Evolutionary conservation across 2,113 vertebrate genomes (phyloP), one percentile per base, ranked within the genome.

Genomic region (Plotosus lineatus): DNA sequence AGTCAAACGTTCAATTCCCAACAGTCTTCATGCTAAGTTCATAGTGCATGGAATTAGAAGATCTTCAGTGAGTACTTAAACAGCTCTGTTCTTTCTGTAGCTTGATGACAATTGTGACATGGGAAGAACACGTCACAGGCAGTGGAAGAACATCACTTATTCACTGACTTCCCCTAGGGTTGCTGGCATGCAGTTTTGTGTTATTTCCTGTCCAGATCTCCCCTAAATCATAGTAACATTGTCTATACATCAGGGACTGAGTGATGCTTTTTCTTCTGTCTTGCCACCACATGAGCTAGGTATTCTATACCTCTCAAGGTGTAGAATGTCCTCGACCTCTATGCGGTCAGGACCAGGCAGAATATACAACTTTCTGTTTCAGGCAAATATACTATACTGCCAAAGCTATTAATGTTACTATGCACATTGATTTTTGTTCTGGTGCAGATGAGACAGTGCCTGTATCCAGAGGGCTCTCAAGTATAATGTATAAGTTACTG

Each of bases 141-240:
- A 3, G 46, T 46, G 66, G 12, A 68, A 44, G 9, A 68, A 68
- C 14, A 68, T 2, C 4, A 11, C 23, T 5, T 68, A 68, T 68
- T 68, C 65, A 68, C 3, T 61, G 19, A 65, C 19, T 12, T 68
- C 11, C 23, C 4, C 11, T 2, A 42, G 38, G 0, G 4, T 21
- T 26, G 21, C 38, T 68, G 38, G 38, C 21, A 68, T 42, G 65
- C 38, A 68, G 38, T 14, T 23, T 5, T 69, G 11, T 17, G 12
- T 69, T 46, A 69, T 69, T 68, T 69, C 66, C 40, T 44, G 66
- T 69, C 40, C 42, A 4, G 63, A 42, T n/a, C 38, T n/a, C 40
- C 21, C 14, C 66, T 44, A 46, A 69, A 11, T 38, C 6, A 21
- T 23, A 38, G 21, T n/a, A 66, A 38, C 38, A 66, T 40, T 42